A percentile compares a stretch with the other conserved stretches of the same genome.
Conservation (phyloP, 2,113 vertebrate genomes). For the Pogonocichla stellata region DNA sequence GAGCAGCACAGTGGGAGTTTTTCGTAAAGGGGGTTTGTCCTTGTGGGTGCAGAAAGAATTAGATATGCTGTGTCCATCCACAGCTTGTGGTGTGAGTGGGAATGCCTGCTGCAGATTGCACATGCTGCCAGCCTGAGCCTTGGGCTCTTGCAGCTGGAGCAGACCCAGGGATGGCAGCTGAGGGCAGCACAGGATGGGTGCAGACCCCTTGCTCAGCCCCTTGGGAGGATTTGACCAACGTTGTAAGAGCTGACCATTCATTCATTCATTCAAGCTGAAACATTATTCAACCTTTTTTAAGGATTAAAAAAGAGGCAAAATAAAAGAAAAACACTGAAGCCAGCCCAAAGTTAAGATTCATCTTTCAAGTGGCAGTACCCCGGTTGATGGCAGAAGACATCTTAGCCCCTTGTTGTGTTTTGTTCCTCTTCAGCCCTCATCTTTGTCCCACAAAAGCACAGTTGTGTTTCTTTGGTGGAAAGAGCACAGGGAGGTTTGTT, state of each 20-base stretch:
- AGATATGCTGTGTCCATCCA: neutral
- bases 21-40: neutral
- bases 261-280: neutral
- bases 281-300: neutral
- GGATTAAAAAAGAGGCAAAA: neutral
- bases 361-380: neutral
- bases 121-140: neutral
- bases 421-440: neutral
- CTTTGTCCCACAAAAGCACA: neutral
- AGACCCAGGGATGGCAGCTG: neutral
- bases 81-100: neutral
- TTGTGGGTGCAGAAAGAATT: neutral
- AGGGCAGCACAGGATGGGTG: accelerated
- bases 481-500: neutral
- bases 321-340: neutral
- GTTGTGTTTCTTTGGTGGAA: neutral
- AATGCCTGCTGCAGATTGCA: neutral
- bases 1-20: neutral
- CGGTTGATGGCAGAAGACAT: neutral
- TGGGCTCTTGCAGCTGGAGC: neutral
- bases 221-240: accelerated
- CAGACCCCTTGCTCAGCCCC: neutral
- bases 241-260: neutral
- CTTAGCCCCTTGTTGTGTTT: neutral
- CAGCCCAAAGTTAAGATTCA: neutral